phyloP scores from a whole-genome alignment of 92 coral and sea anemone genomes.

The Paragorgia papillata region DNA sequence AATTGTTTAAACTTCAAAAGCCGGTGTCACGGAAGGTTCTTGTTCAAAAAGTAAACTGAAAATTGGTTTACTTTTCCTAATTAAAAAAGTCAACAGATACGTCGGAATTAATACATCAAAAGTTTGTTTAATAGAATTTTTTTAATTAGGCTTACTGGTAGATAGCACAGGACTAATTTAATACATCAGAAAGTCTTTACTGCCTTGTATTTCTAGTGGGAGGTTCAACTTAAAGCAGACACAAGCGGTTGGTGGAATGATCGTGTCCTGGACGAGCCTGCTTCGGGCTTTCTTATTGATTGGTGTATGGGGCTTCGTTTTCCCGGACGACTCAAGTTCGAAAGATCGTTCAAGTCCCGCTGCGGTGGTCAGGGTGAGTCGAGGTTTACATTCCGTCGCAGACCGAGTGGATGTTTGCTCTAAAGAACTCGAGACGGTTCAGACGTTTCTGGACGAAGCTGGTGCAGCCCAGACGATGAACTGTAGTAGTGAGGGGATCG shows the following conservation, averaged over 20 bases:
- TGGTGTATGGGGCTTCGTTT: not conserved
- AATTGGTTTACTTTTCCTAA: too few species aligned
- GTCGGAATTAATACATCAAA: too few species aligned
- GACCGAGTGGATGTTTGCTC: not conserved
- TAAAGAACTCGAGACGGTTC: not conserved
- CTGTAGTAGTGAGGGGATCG: not conserved
- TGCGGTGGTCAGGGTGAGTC: not conserved
- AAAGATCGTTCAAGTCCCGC: not conserved
- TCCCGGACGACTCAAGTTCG: not conserved
- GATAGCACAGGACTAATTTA: not conserved
- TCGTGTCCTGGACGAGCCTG: not conserved
- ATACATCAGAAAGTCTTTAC: too few species aligned
- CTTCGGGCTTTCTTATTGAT: not conserved
- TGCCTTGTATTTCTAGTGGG: too few species aligned
- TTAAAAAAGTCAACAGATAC: too few species aligned
- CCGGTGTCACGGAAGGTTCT: too few species aligned
- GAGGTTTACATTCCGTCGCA: not conserved
- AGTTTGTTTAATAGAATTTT: too few species aligned
- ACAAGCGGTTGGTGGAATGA: too few species aligned
- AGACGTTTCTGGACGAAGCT: not conserved
- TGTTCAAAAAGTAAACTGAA: too few species aligned
- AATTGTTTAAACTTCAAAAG: too few species aligned
- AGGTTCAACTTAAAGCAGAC: too few species aligned
- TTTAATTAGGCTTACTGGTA: too few species aligned
- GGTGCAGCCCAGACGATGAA: not conserved